phyloP scores from a whole-genome alignment of 2,797 vertebrate species.

The Myotis pilosus region DNA sequence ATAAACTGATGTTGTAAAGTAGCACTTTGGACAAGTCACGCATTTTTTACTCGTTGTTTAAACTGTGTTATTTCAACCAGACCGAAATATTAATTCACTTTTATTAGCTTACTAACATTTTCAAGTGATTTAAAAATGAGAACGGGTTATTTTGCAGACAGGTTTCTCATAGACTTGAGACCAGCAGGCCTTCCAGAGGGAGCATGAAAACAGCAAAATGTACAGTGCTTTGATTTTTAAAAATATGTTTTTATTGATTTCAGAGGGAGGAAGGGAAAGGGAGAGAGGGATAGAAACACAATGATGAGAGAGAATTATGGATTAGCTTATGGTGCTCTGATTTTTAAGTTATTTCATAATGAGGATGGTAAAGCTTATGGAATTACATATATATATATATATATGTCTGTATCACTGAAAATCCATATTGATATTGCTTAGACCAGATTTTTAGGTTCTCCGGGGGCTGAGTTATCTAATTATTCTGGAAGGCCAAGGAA shows the following conservation, averaged over 20 bases:
- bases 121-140: slow-evolving; percentile 17
- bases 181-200: background rate
- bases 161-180: background rate
- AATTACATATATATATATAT: background rate
- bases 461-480: background rate
- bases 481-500: slow-evolving; percentile 22
- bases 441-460: slow-evolving; percentile 37
- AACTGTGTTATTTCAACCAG: slow-evolving; percentile 49
- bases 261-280: too few species aligned
- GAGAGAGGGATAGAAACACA: too few species aligned
- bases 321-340: background rate
- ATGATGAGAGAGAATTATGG: too few species aligned
- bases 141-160: slow-evolving; percentile 25
- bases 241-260: too few species aligned
- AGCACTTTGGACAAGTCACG: slow-evolving; percentile 16
- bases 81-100: slow-evolving; percentile 53
- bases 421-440: background rate
- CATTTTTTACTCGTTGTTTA: slow-evolving; percentile 53
- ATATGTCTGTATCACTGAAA: background rate
- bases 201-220: background rate
- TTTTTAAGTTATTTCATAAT: slow-evolving; percentile 29
- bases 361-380: background rate
- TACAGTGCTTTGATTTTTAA: background rate
- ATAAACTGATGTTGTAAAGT: slow-evolving; percentile 57
- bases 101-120: slow-evolving; percentile 57